phyloP scores from a whole-genome alignment of 2,888 invertebrate genomes.

The Drosophila prostipennis region DNA sequence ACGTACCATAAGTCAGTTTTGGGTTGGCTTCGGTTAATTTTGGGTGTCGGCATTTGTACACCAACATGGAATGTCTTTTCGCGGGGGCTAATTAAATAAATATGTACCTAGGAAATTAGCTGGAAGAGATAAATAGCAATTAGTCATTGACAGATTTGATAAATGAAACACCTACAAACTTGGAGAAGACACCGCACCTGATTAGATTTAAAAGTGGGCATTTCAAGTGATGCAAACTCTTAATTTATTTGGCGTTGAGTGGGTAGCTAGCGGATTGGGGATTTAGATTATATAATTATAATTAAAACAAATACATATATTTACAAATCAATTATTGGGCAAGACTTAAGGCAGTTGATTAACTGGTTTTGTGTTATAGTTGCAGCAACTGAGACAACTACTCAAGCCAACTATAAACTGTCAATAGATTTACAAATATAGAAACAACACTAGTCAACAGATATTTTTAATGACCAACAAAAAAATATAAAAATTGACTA shows the following conservation, averaged over 20 bases:
- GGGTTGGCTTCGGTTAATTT: conserved; percentile 45
- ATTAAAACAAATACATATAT: conserved; percentile 41
- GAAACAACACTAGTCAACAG: conserved; percentile 7
- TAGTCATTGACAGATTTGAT: conserved; percentile 51
- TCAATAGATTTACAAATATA: conserved; percentile 21
- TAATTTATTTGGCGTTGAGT: conserved; percentile 31
- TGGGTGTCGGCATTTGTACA: conserved; percentile 45
- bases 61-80: conserved; percentile 38
- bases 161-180: conserved; percentile 49
- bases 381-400: conserved; percentile 14
- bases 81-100: conserved; percentile 53
- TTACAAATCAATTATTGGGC: conserved; percentile 37
- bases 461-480: neutral
- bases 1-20: conserved; percentile 42
- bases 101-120: conserved; percentile 52
- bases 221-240: conserved; percentile 7
- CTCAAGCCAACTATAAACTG: conserved; percentile 16
- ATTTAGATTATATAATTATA: conserved; percentile 41
- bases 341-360: conserved; percentile 35
- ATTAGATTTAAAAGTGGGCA: conserved; percentile 7
- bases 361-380: conserved; percentile 34
- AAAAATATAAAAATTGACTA: neutral
- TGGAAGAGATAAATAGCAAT: conserved; percentile 29
- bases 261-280: conserved; percentile 18
- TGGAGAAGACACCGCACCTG: conserved; percentile 33